Evolutionary conservation across 2,113 vertebrate species (phyloP), one percentile per base, ranked within the genome.

Genomic region (Oenanthe melanoleuca): DNA sequence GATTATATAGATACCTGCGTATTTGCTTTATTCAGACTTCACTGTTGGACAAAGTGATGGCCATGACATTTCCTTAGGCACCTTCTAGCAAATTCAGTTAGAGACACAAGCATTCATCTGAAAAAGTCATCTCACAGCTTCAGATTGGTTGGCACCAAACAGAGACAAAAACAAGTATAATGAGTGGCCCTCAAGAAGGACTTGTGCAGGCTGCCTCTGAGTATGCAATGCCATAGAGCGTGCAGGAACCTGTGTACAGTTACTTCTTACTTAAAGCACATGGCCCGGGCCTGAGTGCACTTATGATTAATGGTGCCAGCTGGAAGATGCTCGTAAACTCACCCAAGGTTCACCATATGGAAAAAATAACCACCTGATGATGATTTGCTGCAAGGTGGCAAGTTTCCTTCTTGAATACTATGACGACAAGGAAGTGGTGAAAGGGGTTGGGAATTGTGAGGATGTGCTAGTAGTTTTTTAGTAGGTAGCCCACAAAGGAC

Each of bases 201-300:
- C 28, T 37, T 29, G 19, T 1, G 33, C 11, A 45, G 23, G 75
- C 31, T 80, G 23, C 16, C 22, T 59, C 29, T 28, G 31, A 65
- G 64, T 4, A 19, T 0, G 0, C 24, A 18, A 0, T 8, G 42
- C 47, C 29, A 85, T 15, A 8, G 26, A 31, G 40, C 1, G 7
- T 5, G 11, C 0, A 0, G 49, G 44, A 59, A 65, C 20, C 7
- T 52, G 34, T 45, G 50, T 28, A 42, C 28, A 4, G 25, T 38
- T 57, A 44, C 11, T 55, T 29, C 19, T 74, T 38, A 47, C 17
- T 25, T 2, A 59, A 8, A 60, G 19, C 3, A 0, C 4, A 16
- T 75, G 71, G 52, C 31, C n/a, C 0, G 0, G 22, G 61, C 38
- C 73, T 31, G 40, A 84, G 45, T 80, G 52, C 10, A 44, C 0